Percentiles rank a stretch among this genome's conserved stretches.
Evolutionary conservation across 2,113 vertebrate species (phyloP).

Genomic region (Nanorana parkeri): DNA sequence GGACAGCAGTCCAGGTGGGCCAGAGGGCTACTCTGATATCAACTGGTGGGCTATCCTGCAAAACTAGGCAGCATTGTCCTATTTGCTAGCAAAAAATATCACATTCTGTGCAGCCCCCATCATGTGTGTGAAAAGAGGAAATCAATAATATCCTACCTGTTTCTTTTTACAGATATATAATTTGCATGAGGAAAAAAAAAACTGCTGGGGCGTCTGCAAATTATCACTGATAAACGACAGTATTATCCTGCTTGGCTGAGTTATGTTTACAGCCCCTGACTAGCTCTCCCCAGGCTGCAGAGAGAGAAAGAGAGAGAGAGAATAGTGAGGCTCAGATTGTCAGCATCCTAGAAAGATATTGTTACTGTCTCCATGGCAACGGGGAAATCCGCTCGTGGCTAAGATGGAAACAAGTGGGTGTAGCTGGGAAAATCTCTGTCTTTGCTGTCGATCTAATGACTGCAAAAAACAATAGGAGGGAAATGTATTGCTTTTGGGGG

Average conservation of each 20-base stretch:
- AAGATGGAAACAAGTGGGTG: slow-evolving; percentile 44
- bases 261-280: neutral
- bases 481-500: neutral
- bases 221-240: slow-evolving; percentile 1
- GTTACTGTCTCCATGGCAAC: slow-evolving; percentile 45
- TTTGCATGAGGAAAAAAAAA: no score
- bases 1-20: no score
- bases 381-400: slow-evolving; percentile 7
- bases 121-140: no score
- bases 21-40: no score
- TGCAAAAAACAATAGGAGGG: slow-evolving; percentile 5
- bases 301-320: slow-evolving; percentile 10
- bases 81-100: no score
- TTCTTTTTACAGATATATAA: no score
- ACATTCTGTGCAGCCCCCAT: no score
- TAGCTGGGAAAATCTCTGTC: slow-evolving; percentile 29
- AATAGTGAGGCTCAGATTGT: neutral
- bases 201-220: no score
- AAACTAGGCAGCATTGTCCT: no score
- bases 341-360: slow-evolving; percentile 46
- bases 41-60: no score
- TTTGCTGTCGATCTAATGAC: neutral
- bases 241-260: neutral
- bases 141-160: no score
- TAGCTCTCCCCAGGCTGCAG: neutral